These are phyloP conservation scores for Zootermopsis nevadensis DNA, from an alignment of 2,888 invertebrate species.

Conservation along the genomic window DNA sequence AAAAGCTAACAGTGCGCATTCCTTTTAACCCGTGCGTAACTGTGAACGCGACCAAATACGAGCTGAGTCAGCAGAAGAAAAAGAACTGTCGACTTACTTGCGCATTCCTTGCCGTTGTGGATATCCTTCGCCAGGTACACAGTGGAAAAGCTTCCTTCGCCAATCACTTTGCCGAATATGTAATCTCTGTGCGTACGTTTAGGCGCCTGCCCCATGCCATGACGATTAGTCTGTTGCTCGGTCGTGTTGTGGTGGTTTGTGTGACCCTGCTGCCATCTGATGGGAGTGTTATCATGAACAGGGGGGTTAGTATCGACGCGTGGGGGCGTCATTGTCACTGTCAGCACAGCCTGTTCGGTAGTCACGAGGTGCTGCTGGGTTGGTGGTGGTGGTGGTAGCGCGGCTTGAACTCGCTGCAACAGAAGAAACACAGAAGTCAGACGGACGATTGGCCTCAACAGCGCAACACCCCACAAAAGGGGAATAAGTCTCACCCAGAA, in stretches of 20 bases:
- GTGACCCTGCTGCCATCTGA: slow-evolving; percentile 49
- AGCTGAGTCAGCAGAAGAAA: no score
- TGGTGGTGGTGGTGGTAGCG: neutral
- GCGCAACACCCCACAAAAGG: no score
- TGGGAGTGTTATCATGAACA: slow-evolving; percentile 28
- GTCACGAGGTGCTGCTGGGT: slow-evolving; percentile 9
- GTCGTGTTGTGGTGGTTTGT: neutral
- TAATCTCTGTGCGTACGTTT: slow-evolving; percentile 89
- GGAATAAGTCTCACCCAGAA: no score
- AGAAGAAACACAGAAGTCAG: no score
- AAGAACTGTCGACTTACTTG: slow-evolving; percentile 80
- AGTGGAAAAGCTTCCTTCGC: slow-evolving; percentile 97
- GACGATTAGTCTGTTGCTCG: slow-evolving; percentile 31
- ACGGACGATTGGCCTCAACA: no score
- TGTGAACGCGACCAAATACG: no score
- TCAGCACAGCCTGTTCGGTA: slow-evolving; percentile 20
- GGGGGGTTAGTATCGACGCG: slow-evolving; percentile 59
- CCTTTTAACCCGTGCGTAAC: no score
- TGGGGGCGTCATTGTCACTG: slow-evolving; percentile 55
- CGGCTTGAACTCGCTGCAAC: slow-evolving; percentile 30
- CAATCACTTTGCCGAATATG: slow-evolving; percentile 94
- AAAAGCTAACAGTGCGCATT: no score
- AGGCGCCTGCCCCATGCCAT: slow-evolving; percentile 59
- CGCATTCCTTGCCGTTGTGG: slow-evolving; percentile 89
- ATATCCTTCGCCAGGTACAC: slow-evolving; percentile 95